These are phyloP conservation scores for Halichondria panicea DNA, from an alignment of 37 sponge, comb jelly and placozoan species.

Conservation along the genomic window DNA sequence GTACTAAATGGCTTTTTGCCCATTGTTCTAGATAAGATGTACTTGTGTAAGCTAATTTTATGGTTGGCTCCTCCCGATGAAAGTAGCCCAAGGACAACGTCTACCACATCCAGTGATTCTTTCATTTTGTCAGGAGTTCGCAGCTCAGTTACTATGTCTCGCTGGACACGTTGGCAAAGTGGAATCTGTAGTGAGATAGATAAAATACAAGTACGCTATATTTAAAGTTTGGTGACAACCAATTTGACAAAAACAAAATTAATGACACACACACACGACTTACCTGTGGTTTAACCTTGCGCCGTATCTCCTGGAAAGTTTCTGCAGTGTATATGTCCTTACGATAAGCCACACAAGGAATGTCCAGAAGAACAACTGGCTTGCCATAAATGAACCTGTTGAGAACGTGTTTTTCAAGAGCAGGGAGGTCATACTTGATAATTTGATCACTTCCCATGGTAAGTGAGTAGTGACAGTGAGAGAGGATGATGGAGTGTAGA, in stretches of 20 bases:
- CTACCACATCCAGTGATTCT: slow-evolving; percentile 43
- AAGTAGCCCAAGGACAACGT: slow-evolving; percentile 57
- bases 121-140: slow-evolving; percentile 4
- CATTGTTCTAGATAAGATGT: slow-evolving; percentile 31
- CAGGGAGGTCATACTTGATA: slow-evolving; percentile 52
- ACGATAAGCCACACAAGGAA: slow-evolving; percentile 40
- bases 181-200: no score
- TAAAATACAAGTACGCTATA: no score
- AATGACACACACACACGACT: neutral
- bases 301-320: slow-evolving; percentile 22
- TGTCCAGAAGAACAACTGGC: slow-evolving; percentile 39
- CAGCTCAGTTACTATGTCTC: slow-evolving; percentile 12
- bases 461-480: slow-evolving; percentile 69
- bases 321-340: slow-evolving; percentile 39
- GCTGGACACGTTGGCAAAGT: no score
- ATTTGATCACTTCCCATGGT: slow-evolving; percentile 44
- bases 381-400: slow-evolving; percentile 65
- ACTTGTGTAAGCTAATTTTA: slow-evolving; percentile 12
- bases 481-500: slow-evolving; percentile 46
- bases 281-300: slow-evolving; percentile 45
- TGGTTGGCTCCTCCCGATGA: slow-evolving; percentile 42
- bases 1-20: neutral
- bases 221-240: no score
- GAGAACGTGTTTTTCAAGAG: slow-evolving; percentile 66
- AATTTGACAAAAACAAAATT: neutral